These are phyloP conservation scores for Cyphomyrus discorhynchus DNA, from an alignment of 2,113 vertebrate genomes.

Conservation along the genomic window DNA sequence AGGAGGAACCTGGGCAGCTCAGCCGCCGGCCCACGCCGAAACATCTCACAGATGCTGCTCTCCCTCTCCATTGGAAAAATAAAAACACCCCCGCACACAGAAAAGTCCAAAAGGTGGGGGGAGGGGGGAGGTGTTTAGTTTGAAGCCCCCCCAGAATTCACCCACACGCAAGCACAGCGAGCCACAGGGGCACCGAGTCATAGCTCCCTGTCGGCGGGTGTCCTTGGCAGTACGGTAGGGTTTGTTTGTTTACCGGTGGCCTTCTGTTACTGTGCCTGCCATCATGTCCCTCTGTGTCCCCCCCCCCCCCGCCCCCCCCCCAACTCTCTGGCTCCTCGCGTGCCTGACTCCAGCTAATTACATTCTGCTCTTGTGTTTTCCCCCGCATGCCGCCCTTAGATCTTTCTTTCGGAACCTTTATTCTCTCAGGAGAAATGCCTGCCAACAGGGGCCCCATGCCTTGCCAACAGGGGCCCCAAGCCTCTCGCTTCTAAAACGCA, in stretches of 20 bases:
- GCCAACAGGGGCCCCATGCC: not conserved
- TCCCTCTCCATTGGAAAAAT: not conserved
- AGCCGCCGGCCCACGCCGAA: not conserved
- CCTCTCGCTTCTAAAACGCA: not conserved
- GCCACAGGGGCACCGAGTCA: not conserved
- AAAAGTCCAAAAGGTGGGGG: not conserved
- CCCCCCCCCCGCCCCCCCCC: not conserved
- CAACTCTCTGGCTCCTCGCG: not conserved
- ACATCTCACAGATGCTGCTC: not conserved
- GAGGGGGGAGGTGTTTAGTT: not conserved
- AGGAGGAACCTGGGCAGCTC: not conserved
- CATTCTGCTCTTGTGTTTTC: not conserved
- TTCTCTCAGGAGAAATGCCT: not conserved
- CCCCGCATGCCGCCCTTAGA: not conserved
- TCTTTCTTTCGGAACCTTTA: not conserved
- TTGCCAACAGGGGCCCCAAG: not conserved
- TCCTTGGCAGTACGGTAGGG: not conserved
- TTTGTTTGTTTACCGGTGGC: not conserved
- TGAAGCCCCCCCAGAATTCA: not conserved
- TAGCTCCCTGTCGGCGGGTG: not conserved
- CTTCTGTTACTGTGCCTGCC: not conserved
- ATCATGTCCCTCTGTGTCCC: not conserved
- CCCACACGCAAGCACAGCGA: not conserved
- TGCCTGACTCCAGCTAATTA: conserved; percentile 3
- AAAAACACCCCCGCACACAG: not conserved